Evolutionary conservation across 2,797 vertebrate species (phyloP).

Genomic region (Nannoperca obscura): DNA sequence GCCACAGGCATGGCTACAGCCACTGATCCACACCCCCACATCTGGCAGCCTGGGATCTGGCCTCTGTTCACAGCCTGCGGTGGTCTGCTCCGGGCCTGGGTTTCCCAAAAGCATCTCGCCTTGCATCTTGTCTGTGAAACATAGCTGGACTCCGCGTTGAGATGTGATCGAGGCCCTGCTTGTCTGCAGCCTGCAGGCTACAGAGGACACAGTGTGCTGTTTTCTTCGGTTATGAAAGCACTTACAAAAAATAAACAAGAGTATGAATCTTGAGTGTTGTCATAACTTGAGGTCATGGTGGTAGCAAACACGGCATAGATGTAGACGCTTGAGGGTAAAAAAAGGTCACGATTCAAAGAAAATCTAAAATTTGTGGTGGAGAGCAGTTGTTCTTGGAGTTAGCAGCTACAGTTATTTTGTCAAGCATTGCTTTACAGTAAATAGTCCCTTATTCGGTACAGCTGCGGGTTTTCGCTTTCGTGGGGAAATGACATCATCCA

Average conservation of each 20-base stretch:
- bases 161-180: background rate
- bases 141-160: constrained; percentile 10
- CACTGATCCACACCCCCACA: constrained; percentile 60
- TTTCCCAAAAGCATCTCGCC: constrained; percentile 55
- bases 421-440: constrained; percentile 30
- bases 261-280: constrained; percentile 35
- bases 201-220: background rate
- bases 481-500: constrained; percentile 65
- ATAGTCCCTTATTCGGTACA: constrained; percentile 28
- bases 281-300: constrained; percentile 36
- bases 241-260: constrained; percentile 33
- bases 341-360: constrained; percentile 30
- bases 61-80: constrained; percentile 66
- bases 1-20: constrained; percentile 61
- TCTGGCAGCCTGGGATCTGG: constrained; percentile 67
- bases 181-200: background rate
- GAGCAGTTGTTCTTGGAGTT: background rate
- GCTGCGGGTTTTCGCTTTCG: constrained; percentile 34
- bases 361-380: background rate
- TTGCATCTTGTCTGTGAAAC: constrained; percentile 43
- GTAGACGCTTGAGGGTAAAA: background rate
- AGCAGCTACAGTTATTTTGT: background rate
- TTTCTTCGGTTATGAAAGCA: constrained; percentile 31
- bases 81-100: constrained; percentile 56
- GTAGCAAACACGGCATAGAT: background rate